Conservation (phyloP, 2,888 invertebrate genomes). For the Eilema griseolum region DNA sequence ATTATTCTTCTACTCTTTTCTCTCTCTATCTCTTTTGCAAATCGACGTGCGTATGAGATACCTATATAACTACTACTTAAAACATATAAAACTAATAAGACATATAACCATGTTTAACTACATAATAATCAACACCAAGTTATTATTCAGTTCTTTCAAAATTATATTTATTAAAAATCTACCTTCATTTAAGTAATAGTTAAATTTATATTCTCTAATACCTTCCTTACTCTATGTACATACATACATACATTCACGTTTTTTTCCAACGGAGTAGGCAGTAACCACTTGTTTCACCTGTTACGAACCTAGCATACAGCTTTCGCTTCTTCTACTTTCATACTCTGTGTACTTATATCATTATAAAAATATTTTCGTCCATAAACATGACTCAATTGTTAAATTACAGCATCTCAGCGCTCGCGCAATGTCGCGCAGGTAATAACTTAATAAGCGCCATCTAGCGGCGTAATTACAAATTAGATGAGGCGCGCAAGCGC, state of each 20-base stretch:
- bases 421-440: slow-evolving; percentile 46
- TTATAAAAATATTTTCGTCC: slow-evolving; percentile 7
- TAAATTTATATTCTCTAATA: neutral
- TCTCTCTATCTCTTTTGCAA: neutral
- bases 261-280: no score
- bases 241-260: no score
- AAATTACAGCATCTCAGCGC: slow-evolving; percentile 27
- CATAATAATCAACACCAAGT: no score
- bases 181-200: neutral
- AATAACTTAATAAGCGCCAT: slow-evolving; percentile 67
- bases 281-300: no score
- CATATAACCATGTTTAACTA: no score
- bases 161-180: no score
- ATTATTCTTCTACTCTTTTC: neutral
- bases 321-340: no score
- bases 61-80: no score
- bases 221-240: neutral
- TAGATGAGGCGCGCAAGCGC: slow-evolving; percentile 58
- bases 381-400: slow-evolving; percentile 25
- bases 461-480: slow-evolving; percentile 69
- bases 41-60: no score
- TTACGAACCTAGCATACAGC: no score
- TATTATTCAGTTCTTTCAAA: no score
- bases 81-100: no score
- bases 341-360: neutral